phyloP scores from a whole-genome alignment of 2,888 invertebrate species.

The Drosophila ustulata region DNA sequence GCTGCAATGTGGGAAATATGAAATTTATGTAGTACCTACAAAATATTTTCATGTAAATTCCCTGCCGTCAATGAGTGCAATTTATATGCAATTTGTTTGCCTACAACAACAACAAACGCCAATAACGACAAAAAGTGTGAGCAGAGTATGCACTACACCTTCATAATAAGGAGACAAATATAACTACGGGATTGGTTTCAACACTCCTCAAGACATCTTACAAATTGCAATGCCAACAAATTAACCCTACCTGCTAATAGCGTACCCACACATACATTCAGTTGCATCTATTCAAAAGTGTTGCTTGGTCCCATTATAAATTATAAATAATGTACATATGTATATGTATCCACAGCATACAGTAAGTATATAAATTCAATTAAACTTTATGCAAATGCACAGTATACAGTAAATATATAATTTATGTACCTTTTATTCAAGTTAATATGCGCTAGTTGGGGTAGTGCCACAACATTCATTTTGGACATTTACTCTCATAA shows the following conservation, averaged over 20 bases:
- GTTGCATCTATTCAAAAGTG: background rate
- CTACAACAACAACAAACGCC: conserved; percentile 41
- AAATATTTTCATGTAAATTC: conserved; percentile 74
- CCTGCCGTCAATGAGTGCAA: conserved; percentile 71
- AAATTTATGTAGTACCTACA: conserved; percentile 63
- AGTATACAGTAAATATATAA: too few relatives aligned
- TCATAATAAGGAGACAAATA: conserved; percentile 47
- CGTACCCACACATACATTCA: background rate
- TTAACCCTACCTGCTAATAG: conserved; percentile 15
- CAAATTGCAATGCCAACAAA: conserved; percentile 24
- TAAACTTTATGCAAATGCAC: too few relatives aligned
- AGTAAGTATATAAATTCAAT: too few relatives aligned
- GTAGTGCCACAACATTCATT: too few relatives aligned
- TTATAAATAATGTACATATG: too few relatives aligned
- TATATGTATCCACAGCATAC: too few relatives aligned
- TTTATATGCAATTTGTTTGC: conserved; percentile 75
- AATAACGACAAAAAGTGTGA: conserved; percentile 17
- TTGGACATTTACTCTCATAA: too few relatives aligned
- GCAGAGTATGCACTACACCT: background rate
- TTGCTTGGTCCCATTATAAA: too few relatives aligned
- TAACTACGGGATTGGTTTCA: conserved; percentile 21
- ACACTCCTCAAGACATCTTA: conserved; percentile 10
- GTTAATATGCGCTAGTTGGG: too few relatives aligned
- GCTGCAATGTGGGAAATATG: conserved; percentile 62
- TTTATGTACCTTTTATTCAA: too few relatives aligned